A percentile compares a stretch with the other conserved stretches of the same genome.
These are phyloP conservation scores for Barypeithes pellucidus DNA, from an alignment of 2,888 invertebrate genomes.

Conservation along the genomic window DNA sequence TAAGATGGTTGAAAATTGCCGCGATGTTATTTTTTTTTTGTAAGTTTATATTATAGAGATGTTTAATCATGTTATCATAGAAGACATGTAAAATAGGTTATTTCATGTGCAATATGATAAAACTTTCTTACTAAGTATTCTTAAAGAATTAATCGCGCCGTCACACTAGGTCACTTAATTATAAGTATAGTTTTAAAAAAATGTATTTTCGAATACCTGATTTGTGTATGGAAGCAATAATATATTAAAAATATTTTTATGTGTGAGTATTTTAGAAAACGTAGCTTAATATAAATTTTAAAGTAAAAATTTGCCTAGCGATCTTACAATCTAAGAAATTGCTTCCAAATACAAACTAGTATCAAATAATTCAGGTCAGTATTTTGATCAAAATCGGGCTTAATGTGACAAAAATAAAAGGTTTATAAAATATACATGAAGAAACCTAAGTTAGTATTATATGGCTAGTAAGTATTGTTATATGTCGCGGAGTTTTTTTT, in stretches of 20 bases:
- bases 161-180: conserved; percentile 24
- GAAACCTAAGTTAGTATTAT: conserved; percentile 61
- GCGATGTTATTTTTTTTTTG: conserved; percentile 69
- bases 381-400: conserved; percentile 40
- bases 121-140: conserved; percentile 20
- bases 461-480: conserved; percentile 67
- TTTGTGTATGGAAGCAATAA: conserved; percentile 31
- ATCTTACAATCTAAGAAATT: conserved; percentile 21
- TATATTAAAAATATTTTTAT: conserved; percentile 28
- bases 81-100: conserved; percentile 55
- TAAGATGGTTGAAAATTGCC: conserved; percentile 61
- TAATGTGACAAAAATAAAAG: conserved; percentile 43
- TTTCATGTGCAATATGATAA: conserved; percentile 53
- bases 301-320: conserved; percentile 17
- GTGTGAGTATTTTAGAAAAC: conserved; percentile 21
- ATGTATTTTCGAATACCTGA: conserved; percentile 22
- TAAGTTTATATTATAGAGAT: conserved; percentile 69
- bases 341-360: conserved; percentile 29
- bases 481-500: conserved; percentile 66
- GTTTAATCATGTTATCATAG: conserved; percentile 63
- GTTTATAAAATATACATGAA: conserved; percentile 47
- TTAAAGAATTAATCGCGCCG: conserved; percentile 20
- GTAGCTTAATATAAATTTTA: conserved; percentile 23
- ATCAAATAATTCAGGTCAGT: conserved; percentile 43
- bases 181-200: conserved; percentile 19